These are phyloP conservation scores for Podarcis siculus DNA, from an alignment of 2,797 vertebrate genomes.

Conservation along the genomic window DNA sequence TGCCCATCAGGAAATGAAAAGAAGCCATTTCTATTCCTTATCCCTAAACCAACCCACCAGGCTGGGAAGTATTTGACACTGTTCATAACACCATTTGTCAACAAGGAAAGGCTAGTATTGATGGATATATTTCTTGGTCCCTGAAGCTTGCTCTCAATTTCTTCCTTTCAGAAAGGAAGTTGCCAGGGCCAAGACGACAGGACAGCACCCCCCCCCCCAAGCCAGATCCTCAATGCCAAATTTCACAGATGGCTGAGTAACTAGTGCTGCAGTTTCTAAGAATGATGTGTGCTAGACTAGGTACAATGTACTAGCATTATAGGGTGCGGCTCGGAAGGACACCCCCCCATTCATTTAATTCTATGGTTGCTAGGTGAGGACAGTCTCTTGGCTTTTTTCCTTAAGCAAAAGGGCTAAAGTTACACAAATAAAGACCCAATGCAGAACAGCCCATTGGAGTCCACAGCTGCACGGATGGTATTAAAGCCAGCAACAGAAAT, in stretches of 20 bases:
- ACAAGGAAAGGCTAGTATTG: constrained; percentile 58
- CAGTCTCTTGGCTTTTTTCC: constrained; percentile 49
- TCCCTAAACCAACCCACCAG: background rate
- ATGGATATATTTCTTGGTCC: constrained; percentile 29
- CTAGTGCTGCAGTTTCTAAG: constrained; percentile 57
- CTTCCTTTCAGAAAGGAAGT: constrained; percentile 64
- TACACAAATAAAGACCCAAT: constrained; percentile 23
- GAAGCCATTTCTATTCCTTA: background rate
- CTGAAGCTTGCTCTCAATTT: constrained; percentile 43
- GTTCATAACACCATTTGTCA: constrained; percentile 49
- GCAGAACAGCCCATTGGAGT: constrained; percentile 30
- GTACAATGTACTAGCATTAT: constrained; percentile 52
- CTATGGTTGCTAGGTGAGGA: constrained; percentile 68
- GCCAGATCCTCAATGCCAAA: constrained; percentile 51
- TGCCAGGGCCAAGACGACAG: constrained; percentile 11
- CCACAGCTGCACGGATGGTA: constrained; percentile 51
- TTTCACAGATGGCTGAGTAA: constrained; percentile 63
- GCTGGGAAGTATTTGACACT: constrained; percentile 47
- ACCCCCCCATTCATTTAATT: constrained; percentile 47
- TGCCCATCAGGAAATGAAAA: background rate
- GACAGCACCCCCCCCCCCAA: background rate
- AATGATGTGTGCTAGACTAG: constrained; percentile 43
- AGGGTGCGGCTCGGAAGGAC: constrained; percentile 51
- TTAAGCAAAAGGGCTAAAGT: constrained; percentile 51
- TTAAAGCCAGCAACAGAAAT: constrained; percentile 1